Percentiles rank a stretch among this genome's conserved stretches.
Evolutionary conservation across 2,888 invertebrate species (phyloP).

Genomic region (Euspilapteryx auroguttella): DNA sequence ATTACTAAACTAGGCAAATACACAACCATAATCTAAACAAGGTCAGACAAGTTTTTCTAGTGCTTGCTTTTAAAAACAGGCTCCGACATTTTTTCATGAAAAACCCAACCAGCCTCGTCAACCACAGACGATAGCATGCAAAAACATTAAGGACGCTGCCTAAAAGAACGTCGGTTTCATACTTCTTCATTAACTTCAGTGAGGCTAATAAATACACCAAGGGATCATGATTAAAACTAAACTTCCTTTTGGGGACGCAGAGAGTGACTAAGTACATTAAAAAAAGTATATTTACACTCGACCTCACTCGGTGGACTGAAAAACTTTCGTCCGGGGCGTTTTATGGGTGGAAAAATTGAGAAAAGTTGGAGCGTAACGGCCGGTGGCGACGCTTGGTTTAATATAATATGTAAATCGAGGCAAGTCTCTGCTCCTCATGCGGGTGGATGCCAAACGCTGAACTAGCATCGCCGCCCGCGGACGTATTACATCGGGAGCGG

Average conservation of each 20-base stretch:
- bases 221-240: conserved; percentile 34
- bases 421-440: conserved; percentile 36
- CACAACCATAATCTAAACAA: conserved; percentile 6
- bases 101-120: too few species aligned
- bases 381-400: conserved; percentile 51
- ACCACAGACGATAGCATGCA: too few species aligned
- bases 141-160: too few species aligned
- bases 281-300: conserved; percentile 58
- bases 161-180: too few species aligned
- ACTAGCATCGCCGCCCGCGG: conserved; percentile 47
- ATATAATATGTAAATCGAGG: conserved; percentile 61
- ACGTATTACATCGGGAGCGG: conserved; percentile 49
- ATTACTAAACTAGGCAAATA: conserved; percentile 5
- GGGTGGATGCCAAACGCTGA: conserved; percentile 21
- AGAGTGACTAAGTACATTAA: conserved; percentile 54
- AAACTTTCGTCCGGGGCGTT: conserved; percentile 51
- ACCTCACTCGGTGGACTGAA: conserved; percentile 46
- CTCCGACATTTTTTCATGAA: too few species aligned
- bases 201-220: too few species aligned
- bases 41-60: conserved; percentile 7
- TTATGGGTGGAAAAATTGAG: conserved; percentile 60
- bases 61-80: too few species aligned
- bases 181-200: too few species aligned
- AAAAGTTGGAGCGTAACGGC: conserved; percentile 59
- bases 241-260: conserved; percentile 30